Evolutionary conservation across 2,797 vertebrate genomes (phyloP).

Genomic region (Antrozous pallidus): DNA sequence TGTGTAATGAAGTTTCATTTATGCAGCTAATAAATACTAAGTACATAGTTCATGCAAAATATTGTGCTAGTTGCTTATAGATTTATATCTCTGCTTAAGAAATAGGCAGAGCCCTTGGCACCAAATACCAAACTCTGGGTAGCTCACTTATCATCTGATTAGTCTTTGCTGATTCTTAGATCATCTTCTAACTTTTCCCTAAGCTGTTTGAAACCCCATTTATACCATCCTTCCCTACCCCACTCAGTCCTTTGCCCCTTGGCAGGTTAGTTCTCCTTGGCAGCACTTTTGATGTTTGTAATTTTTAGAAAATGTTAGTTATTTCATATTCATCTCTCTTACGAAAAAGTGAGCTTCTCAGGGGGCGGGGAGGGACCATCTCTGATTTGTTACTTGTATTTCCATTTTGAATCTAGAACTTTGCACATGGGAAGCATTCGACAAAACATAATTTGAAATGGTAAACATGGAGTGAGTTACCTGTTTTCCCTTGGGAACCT

Average conservation of each 20-base stretch:
- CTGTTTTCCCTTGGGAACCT: background rate
- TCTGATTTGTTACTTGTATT: background rate
- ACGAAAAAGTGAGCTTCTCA: background rate
- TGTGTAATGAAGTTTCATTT: background rate
- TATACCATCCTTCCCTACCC: background rate
- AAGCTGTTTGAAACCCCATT: background rate
- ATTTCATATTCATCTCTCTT: background rate
- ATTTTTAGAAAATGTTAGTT: background rate
- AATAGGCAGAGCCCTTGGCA: background rate
- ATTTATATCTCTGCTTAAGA: too few species aligned
- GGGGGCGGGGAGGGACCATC: background rate
- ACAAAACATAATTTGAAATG: background rate
- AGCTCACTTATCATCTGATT: background rate
- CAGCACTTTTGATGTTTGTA: background rate
- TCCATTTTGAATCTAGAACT: background rate
- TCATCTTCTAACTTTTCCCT: background rate
- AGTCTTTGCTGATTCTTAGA: background rate
- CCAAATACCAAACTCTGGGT: background rate
- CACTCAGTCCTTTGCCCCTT: background rate
- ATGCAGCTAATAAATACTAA: background rate
- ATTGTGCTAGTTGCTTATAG: background rate
- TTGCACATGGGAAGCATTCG: background rate
- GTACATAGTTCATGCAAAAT: background rate
- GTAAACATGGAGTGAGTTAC: background rate
- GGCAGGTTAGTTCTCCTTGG: background rate